phyloP scores from a whole-genome alignment of 2,888 invertebrate species.

The Drosophila hamatofila region DNA sequence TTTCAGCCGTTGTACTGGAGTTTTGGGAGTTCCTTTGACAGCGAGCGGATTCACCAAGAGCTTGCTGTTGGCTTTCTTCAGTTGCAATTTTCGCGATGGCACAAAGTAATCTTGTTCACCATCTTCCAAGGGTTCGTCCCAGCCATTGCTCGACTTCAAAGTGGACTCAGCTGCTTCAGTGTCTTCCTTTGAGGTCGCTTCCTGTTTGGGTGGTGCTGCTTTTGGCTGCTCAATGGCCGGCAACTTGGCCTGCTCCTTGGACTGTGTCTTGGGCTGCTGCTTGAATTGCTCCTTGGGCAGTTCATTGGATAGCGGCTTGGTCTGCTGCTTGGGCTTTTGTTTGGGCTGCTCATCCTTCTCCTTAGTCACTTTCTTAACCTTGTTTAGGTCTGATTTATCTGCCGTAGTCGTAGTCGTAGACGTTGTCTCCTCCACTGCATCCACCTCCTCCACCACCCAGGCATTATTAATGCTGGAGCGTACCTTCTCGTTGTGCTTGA shows the following conservation, averaged over 20 bases:
- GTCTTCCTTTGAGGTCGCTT: conserved; percentile 1
- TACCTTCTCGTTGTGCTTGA: conserved; percentile 71
- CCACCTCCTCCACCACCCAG: conserved; percentile 79
- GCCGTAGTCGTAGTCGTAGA: conserved; percentile 17
- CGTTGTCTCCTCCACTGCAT: conserved; percentile 20
- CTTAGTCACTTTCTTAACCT: conserved; percentile 30
- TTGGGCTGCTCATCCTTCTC: conserved; percentile 4
- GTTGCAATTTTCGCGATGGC: conserved; percentile 79
- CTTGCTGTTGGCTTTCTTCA: conserved; percentile 78
- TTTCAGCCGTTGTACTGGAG: conserved; percentile 40
- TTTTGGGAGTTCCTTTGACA: conserved; percentile 30
- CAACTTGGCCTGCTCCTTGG: conserved; percentile 19
- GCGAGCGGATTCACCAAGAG: conserved; percentile 62
- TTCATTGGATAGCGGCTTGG: conserved; percentile 1
- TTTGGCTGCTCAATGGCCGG: conserved; percentile 1
- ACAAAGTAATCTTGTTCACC: conserved; percentile 85
- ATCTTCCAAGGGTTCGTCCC: conserved; percentile 85
- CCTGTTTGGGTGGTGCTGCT: not conserved
- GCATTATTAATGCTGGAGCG: conserved; percentile 64
- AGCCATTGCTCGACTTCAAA: conserved; percentile 69
- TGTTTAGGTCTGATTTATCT: conserved; percentile 21
- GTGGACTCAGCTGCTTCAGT: not conserved
- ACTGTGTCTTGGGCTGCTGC: conserved; percentile 16
- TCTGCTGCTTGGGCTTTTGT: conserved; percentile 5
- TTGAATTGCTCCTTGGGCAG: not conserved